These are phyloP conservation scores for Papilio glaucus DNA, from an alignment of 1,140 invertebrate genomes.

Conservation along the genomic window DNA sequence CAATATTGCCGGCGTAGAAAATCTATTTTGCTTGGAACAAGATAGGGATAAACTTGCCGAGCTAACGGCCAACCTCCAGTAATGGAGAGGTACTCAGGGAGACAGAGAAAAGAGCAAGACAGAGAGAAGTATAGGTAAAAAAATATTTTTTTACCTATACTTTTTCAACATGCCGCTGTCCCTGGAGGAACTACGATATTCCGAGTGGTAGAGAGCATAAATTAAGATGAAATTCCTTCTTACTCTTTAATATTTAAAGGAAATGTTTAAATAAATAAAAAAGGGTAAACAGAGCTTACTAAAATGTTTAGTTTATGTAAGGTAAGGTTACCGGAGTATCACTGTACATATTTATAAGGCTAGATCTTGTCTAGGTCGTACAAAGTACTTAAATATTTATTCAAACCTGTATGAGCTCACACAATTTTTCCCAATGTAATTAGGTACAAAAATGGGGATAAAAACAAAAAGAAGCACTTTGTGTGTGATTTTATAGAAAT, in stretches of 20 bases:
- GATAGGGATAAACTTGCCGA: too few relatives aligned
- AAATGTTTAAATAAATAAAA: not conserved
- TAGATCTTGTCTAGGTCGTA: not conserved
- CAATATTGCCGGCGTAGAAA: too few relatives aligned
- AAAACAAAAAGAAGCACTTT: too few relatives aligned
- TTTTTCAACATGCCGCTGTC: not conserved
- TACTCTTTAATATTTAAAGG: not conserved
- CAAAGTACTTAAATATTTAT: slow-evolving; percentile 8
- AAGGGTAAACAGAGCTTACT: not conserved
- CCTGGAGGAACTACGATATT: not conserved
- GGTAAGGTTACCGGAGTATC: too few relatives aligned
- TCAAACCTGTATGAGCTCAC: not conserved
- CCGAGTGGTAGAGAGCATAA: not conserved
- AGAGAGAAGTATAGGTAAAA: not conserved
- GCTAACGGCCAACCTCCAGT: too few relatives aligned
- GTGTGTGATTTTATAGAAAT: too few relatives aligned
- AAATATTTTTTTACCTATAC: not conserved
- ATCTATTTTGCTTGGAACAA: too few relatives aligned
- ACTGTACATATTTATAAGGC: slow-evolving; percentile 5
- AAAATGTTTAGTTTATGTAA: not conserved
- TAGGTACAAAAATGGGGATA: too few relatives aligned
- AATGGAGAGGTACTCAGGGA: too few relatives aligned
- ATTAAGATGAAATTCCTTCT: not conserved
- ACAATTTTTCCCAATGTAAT: not conserved
- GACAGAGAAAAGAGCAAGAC: too few relatives aligned